phyloP scores from a whole-genome alignment of 2,113 vertebrate genomes.

The Sclerurus mexicanus region DNA sequence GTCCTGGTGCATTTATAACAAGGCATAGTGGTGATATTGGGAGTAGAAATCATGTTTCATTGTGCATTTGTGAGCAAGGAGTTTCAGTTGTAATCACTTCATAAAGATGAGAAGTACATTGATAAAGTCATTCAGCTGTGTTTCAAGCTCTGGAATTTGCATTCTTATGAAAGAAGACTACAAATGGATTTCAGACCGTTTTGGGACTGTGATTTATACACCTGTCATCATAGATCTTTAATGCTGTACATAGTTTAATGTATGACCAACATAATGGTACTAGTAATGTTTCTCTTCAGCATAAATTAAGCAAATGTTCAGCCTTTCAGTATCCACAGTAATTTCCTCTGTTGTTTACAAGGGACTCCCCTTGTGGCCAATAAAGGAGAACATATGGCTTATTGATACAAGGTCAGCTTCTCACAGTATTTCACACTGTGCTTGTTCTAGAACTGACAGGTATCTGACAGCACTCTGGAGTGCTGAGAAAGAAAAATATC shows the following conservation, averaged over 20 bases:
- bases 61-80: neutral
- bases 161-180: neutral
- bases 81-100: neutral
- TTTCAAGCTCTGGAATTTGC: neutral
- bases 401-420: neutral
- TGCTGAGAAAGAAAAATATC: neutral
- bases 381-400: conserved; percentile 23
- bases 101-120: neutral
- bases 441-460: neutral
- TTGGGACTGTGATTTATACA: neutral
- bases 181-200: neutral
- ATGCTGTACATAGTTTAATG: neutral
- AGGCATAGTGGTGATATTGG: neutral
- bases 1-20: neutral
- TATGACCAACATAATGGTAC: neutral
- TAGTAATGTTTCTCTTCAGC: neutral
- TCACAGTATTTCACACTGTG: neutral
- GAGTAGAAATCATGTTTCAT: neutral
- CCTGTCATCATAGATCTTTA: neutral
- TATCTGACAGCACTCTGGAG: neutral
- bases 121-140: neutral
- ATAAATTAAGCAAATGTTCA: conserved; percentile 15
- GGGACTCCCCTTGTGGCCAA: neutral
- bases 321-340: neutral
- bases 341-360: conserved; percentile 2